Percentiles rank a stretch among this genome's conserved stretches.
Conservation (phyloP, 2,888 invertebrate genomes). For the Drosophila koepferae region DNA sequence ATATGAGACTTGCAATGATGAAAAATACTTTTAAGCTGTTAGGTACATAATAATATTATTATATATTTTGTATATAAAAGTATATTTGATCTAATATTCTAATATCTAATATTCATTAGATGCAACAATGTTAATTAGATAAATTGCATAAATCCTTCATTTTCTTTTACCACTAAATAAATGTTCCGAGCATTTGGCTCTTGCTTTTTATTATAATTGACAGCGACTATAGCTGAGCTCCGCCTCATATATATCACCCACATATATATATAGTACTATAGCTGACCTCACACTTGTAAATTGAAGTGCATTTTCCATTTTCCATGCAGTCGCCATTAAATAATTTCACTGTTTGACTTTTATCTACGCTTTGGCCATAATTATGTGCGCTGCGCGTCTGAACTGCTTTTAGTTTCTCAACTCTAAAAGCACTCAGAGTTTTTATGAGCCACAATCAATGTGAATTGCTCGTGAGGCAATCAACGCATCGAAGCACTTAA, state of each 20-base stretch:
- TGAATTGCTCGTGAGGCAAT: conserved; percentile 40
- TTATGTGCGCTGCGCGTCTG: conserved; percentile 45
- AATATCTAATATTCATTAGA: not conserved
- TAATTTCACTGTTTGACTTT: conserved; percentile 27
- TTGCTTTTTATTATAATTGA: not conserved
- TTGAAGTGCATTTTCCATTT: not conserved
- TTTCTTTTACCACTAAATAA: not conserved
- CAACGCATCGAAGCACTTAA: conserved; percentile 38
- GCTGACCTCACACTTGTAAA: conserved; percentile 1
- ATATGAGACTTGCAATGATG: not conserved
- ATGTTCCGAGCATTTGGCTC: not conserved
- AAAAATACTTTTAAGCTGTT: not conserved
- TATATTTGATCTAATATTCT: too few relatives aligned
- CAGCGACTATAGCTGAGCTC: not conserved
- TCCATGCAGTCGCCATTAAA: conserved; percentile 23
- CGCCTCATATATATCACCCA: not conserved
- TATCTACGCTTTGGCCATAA: conserved; percentile 33
- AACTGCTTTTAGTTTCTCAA: not conserved
- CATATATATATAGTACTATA: not conserved
- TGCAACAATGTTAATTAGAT: not conserved
- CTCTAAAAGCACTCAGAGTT: conserved; percentile 46
- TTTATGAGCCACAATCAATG: conserved; percentile 68
- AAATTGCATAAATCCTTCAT: not conserved
- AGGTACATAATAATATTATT: too few relatives aligned
- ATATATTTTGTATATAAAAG: too few relatives aligned